Evolutionary conservation across 2,888 invertebrate species (phyloP), one percentile per base, ranked within the genome.

Genomic region (Drosophila picticornis): DNA sequence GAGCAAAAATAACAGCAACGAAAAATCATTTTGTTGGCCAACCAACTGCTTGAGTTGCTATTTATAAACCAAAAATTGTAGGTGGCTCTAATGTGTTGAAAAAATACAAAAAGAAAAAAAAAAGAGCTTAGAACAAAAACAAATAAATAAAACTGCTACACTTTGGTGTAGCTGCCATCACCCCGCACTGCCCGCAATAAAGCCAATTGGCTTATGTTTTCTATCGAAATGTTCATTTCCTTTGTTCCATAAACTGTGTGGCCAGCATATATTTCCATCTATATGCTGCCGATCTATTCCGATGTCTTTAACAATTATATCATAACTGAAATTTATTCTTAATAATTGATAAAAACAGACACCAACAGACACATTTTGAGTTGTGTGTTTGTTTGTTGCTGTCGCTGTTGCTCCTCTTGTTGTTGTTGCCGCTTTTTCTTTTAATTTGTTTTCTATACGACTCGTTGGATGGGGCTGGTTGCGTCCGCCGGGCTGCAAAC

Each of bases 21-120:
- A 77, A 67, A 79, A 68, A 81, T 71, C 75, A 83, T 87, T 82
- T 84, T 82, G 75, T 84, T 85, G 89, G 90, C 90, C 81, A 81
- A 80, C 85, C 80, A 89, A 86, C 87, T 87, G 83, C 85, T 89
- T 87, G 75, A 78, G 64, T 81, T 82, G 58, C 92, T 93, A 93
- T 92, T 93, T 92, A 91, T 93, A 92, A 72, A 83, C 80, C 82
- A 83, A 92, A 92, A 92, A 92, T 93, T 93, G 93, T 93, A 93
- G 93, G 93, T 93, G 93, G 93, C 88, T 89, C 72, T 56, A 56
- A 78, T 84, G 80, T 89, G 81, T 84, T 75, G 80, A 77, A 82
- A 60, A 80, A 80, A 69, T 22, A 67, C 71, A 71, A 69, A 76
- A 56, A 74, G 60, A 29, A 63, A 69, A 71, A 53, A 73, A 68